Conservation (phyloP, 2,113 vertebrate species). For the Eonycteris spelaea region DNA sequence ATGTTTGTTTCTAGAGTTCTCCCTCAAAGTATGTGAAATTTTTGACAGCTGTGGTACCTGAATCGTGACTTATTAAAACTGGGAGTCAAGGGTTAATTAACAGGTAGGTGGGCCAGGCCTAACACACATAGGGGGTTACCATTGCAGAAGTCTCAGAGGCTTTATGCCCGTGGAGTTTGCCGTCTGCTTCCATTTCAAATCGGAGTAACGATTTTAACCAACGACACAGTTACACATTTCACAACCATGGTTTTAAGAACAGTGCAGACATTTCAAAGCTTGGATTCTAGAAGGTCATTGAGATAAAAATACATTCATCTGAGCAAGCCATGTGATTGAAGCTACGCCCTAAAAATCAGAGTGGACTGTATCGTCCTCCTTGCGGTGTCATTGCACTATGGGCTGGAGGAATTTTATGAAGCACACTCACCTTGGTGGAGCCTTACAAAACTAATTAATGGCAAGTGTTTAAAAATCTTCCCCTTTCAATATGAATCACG, state of each 20-base stretch:
- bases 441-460: neutral
- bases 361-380: neutral
- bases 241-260: neutral
- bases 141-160: neutral
- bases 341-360: neutral
- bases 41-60: neutral
- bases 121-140: neutral
- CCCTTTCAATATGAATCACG: neutral
- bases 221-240: neutral
- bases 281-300: neutral
- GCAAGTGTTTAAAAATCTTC: slow-evolving; percentile 43
- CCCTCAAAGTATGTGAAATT: neutral
- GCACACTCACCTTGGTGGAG: neutral
- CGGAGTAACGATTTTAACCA: slow-evolving; percentile 12
- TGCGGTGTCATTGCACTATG: neutral
- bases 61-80: neutral
- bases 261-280: neutral
- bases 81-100: neutral
- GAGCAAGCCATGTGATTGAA: neutral
- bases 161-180: neutral
- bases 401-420: neutral
- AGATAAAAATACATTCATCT: neutral
- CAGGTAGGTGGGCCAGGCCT: neutral
- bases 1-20: neutral
- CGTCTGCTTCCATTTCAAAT: neutral